Evolutionary conservation across 2,797 vertebrate species (phyloP).

Genomic region (Sorex maritimensis): DNA sequence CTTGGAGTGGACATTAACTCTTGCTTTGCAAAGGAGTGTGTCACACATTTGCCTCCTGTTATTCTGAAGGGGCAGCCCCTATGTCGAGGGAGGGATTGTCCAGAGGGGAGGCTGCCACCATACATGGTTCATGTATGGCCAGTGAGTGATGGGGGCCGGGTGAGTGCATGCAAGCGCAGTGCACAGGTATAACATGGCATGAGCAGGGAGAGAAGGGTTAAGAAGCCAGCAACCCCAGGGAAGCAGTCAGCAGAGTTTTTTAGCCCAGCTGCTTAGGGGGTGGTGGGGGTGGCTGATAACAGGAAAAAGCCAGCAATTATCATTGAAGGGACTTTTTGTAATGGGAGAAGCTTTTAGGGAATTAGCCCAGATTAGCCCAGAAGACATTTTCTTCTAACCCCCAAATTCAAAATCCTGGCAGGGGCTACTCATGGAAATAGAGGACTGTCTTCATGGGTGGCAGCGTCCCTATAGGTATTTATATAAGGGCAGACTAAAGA

Average conservation of each 20-base stretch:
- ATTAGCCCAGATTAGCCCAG: slow-evolving; percentile 3
- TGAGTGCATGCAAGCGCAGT: accelerated
- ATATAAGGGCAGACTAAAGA: slow-evolving; percentile 9
- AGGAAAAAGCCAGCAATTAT: slow-evolving; percentile 18
- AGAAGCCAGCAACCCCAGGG: not conserved
- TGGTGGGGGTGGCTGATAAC: not conserved
- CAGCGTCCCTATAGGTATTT: not conserved
- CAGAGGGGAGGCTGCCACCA: not conserved
- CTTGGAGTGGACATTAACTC: not conserved
- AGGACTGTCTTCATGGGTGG: accelerated
- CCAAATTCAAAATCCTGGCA: not conserved
- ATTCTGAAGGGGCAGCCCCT: not conserved
- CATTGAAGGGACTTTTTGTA: not conserved
- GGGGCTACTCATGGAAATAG: not conserved
- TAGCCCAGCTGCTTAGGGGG: slow-evolving; percentile 52
- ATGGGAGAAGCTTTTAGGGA: not conserved
- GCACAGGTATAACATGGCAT: accelerated
- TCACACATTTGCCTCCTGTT: not conserved
- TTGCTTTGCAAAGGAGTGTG: not conserved
- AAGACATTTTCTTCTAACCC: slow-evolving; percentile 49
- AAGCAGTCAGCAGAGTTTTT: not conserved
- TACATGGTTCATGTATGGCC: no score
- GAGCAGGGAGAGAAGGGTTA: not conserved
- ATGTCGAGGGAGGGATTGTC: not conserved
- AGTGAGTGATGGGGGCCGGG: not conserved